Conservation (phyloP, 2,888 invertebrate genomes). For the Gerris lacustris region DNA sequence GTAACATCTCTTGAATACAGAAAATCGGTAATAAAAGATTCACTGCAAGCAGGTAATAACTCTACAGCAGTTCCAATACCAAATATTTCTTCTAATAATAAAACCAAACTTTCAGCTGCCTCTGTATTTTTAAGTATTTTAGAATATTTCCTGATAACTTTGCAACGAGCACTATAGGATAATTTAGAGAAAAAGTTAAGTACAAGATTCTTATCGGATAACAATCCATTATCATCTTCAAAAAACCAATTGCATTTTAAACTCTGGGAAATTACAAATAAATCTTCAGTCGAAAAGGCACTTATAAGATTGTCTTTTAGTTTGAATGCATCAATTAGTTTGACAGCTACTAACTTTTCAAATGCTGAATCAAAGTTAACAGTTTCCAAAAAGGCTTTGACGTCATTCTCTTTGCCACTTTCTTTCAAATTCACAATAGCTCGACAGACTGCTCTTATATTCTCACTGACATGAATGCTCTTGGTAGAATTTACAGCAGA, state of each 20-base stretch:
- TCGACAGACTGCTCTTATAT: not conserved
- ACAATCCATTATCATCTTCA: slow-evolving; percentile 2
- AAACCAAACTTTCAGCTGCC: slow-evolving; percentile 17
- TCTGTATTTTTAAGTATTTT: slow-evolving; percentile 19
- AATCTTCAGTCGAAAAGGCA: slow-evolving; percentile 18
- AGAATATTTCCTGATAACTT: slow-evolving; percentile 23
- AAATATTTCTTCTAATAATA: slow-evolving; percentile 16
- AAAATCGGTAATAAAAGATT: slow-evolving; percentile 18
- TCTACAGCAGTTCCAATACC: slow-evolving; percentile 19
- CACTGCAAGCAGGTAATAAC: slow-evolving; percentile 21
- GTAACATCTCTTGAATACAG: slow-evolving; percentile 4
- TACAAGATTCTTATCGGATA: slow-evolving; percentile 10
- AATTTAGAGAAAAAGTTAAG: slow-evolving; percentile 16
- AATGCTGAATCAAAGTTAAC: slow-evolving; percentile 5
- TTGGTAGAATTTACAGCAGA: not conserved
- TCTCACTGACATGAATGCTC: not conserved
- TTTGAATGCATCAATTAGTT: slow-evolving; percentile 19
- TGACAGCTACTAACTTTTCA: slow-evolving; percentile 12
- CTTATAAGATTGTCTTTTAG: slow-evolving; percentile 14
- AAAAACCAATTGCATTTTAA: slow-evolving; percentile 24
- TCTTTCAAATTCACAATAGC: not conserved
- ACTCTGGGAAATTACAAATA: slow-evolving; percentile 14
- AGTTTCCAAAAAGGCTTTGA: not conserved
- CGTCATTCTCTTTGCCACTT: not conserved
- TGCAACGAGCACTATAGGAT: slow-evolving; percentile 18